These are phyloP conservation scores for Sussaba pulchella DNA, from an alignment of 2,888 invertebrate species.

Conservation along the genomic window DNA sequence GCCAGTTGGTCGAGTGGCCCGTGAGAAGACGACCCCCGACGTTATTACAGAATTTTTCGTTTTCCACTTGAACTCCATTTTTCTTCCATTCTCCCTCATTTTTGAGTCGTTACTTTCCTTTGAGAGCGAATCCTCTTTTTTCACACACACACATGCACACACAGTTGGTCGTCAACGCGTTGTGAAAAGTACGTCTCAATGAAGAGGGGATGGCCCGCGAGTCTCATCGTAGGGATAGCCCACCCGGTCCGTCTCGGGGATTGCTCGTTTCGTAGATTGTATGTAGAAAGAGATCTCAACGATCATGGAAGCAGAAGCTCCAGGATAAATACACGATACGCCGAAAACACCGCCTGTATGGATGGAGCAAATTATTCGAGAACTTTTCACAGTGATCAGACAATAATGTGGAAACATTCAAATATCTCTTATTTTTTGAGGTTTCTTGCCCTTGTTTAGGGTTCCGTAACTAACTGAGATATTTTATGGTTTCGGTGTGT, in stretches of 20 bases:
- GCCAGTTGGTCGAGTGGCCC: constrained; percentile 27
- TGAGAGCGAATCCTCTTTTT: constrained; percentile 1
- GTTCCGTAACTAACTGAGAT: too few relatives aligned
- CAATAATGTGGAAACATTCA: too few relatives aligned
- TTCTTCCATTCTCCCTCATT: constrained; percentile 12
- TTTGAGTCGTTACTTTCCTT: neutral
- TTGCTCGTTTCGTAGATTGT: neutral
- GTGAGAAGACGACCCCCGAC: constrained; percentile 14
- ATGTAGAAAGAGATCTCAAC: neutral
- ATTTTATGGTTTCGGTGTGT: too few relatives aligned
- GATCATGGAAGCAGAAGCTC: neutral
- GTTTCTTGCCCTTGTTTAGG: too few relatives aligned
- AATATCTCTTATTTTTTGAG: too few relatives aligned
- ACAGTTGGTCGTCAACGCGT: neutral
- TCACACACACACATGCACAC: too few relatives aligned
- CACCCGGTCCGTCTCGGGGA: neutral
- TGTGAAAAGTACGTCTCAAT: neutral
- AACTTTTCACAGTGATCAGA: too few relatives aligned
- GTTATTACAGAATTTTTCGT: constrained; percentile 15
- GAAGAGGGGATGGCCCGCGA: too few relatives aligned
- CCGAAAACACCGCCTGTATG: neutral
- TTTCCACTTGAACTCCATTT: constrained; percentile 21
- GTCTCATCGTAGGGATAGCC: neutral
- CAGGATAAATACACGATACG: neutral
- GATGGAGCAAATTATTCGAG: too few relatives aligned